These are phyloP conservation scores for Brachymystax lenok DNA, from an alignment of 2,797 vertebrate species.

Conservation along the genomic window DNA sequence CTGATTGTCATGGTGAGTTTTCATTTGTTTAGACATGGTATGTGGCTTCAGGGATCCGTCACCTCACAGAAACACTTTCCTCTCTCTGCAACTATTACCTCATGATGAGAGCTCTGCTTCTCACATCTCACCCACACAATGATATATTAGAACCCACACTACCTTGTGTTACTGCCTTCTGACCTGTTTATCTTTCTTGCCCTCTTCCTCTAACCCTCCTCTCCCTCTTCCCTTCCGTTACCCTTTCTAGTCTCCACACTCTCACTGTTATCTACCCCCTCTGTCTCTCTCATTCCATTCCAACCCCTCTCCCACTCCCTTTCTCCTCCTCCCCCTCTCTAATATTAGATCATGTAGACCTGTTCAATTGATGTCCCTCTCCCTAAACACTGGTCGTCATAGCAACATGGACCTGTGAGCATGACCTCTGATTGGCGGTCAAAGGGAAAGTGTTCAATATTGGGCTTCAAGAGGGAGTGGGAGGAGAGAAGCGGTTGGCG, in stretches of 20 bases:
- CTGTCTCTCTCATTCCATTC: conserved; percentile 12
- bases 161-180: conserved; percentile 1
- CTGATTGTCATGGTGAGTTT: conserved; percentile 54
- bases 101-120: conserved; percentile 34
- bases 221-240: neutral
- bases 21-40: conserved; percentile 45
- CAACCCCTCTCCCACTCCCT: neutral
- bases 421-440: conserved; percentile 38
- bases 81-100: conserved; percentile 17
- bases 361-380: conserved; percentile 7
- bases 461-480: conserved; percentile 2
- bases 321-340: neutral
- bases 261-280: conserved; percentile 3
- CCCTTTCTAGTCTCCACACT: neutral
- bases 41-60: conserved; percentile 40
- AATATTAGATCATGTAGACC: conserved; percentile 18
- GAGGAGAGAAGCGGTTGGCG: conserved; percentile 15
- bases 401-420: conserved; percentile 8
- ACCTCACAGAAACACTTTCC: conserved; percentile 41
- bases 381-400: conserved; percentile 17
- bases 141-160: conserved; percentile 33
- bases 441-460: conserved; percentile 20
- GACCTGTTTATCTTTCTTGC: conserved; percentile 41
- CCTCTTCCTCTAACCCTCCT: neutral
- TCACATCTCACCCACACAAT: conserved; percentile 26